Conservation (phyloP, 1,140 invertebrate species). For the Colletes gigas region DNA sequence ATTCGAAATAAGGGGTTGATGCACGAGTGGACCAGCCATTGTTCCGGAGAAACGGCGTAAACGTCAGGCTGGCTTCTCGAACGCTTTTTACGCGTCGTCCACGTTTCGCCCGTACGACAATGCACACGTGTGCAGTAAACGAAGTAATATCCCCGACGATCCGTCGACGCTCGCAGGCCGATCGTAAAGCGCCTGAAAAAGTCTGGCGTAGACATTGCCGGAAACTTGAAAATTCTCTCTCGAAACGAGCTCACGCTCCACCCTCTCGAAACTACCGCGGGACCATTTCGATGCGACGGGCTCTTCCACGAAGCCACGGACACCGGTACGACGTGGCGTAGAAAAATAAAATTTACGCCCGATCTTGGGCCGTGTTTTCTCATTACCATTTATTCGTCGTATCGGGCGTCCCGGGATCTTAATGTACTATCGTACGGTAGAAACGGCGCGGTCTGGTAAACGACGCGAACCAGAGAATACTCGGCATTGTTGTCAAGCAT, state of each 20-base stretch:
- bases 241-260: background rate
- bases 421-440: conserved; percentile 32
- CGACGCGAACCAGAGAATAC: conserved; percentile 41
- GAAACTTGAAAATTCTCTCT: conserved; percentile 23
- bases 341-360: conserved; percentile 55
- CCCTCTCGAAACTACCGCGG: background rate
- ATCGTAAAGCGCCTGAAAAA: conserved; percentile 12
- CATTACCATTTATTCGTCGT: conserved; percentile 41
- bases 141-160: conserved; percentile 3
- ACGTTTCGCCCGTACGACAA: background rate
- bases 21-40: no score
- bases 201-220: background rate
- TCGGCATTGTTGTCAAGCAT: conserved; percentile 50
- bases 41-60: no score
- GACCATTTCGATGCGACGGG: background rate
- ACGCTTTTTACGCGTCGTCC: conserved; percentile 14
- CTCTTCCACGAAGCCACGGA: conserved; percentile 1
- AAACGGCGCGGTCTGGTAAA: conserved; percentile 25
- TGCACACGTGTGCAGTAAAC: conserved; percentile 9
- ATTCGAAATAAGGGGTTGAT: no score
- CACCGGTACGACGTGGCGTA: background rate
- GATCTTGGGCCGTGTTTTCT: conserved; percentile 53
- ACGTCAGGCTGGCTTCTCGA: background rate
- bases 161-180: background rate
- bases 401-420: conserved; percentile 32